A percentile compares a stretch with the other conserved stretches of the same genome.
phyloP scores from a whole-genome alignment of 2,797 vertebrate genomes.

The Etheostoma nigrum region DNA sequence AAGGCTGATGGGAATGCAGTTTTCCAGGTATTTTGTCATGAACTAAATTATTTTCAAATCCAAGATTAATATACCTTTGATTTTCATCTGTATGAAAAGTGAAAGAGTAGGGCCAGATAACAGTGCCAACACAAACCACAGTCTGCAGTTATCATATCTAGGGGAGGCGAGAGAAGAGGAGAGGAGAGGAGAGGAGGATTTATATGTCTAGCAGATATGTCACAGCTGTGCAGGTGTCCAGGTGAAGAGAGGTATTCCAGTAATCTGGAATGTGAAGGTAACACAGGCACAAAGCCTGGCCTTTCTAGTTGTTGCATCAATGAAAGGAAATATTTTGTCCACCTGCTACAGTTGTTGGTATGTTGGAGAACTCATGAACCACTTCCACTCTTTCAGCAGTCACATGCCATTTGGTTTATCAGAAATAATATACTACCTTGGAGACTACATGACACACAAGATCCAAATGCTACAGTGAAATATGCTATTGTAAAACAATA shows the following conservation, averaged over 20 bases:
- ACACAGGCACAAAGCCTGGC: constrained; percentile 50
- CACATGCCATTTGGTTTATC: constrained; percentile 2
- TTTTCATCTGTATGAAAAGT: constrained; percentile 24
- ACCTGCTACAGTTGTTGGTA: constrained; percentile 30
- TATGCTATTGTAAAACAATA: neutral
- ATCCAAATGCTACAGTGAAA: neutral
- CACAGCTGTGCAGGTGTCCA: constrained; percentile 66
- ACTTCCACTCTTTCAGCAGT: constrained; percentile 8
- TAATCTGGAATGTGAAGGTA: constrained; percentile 64
- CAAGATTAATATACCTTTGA: constrained; percentile 23
- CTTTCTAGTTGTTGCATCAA: constrained; percentile 40
- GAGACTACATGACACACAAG: neutral
- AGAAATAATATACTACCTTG: neutral
- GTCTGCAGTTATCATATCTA: constrained; percentile 48
- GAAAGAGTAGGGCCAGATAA: neutral
- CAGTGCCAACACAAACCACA: constrained; percentile 49
- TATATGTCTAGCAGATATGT: neutral
- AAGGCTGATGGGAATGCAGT: neutral
- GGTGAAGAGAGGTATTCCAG: constrained; percentile 67
- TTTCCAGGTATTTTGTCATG: neutral
- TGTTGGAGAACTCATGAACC: constrained; percentile 26
- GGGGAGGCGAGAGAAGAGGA: neutral
- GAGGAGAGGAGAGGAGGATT: constrained; percentile 9
- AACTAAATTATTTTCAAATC: constrained; percentile 3
- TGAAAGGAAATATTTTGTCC: constrained; percentile 34